Percentiles rank a stretch among this genome's conserved stretches.
phyloP scores from a whole-genome alignment of 2,113 vertebrate genomes.

The Hemibagrus wyckioides region DNA sequence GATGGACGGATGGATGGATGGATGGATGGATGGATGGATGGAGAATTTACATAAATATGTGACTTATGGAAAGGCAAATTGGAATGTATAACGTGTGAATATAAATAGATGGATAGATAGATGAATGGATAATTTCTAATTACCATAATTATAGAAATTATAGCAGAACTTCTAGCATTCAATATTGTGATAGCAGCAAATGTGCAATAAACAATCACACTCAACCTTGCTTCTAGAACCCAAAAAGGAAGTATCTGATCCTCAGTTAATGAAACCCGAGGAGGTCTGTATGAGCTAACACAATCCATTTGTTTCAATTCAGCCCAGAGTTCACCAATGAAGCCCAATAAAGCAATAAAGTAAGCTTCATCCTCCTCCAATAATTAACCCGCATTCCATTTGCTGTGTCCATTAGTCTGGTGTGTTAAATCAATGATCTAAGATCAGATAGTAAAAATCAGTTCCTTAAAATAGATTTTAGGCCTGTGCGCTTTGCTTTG shows the following conservation, averaged over 20 bases:
- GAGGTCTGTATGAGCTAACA: background rate
- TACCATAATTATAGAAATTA: background rate
- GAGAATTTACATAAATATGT: background rate
- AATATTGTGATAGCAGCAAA: too few relatives aligned
- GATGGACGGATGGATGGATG: background rate
- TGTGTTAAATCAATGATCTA: background rate
- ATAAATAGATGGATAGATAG: background rate
- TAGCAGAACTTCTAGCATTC: background rate
- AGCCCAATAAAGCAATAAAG: background rate
- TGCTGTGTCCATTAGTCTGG: too few relatives aligned
- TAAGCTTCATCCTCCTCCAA: background rate
- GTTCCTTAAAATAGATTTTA: background rate
- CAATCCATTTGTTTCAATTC: background rate
- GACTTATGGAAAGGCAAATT: background rate
- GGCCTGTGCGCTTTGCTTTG: background rate
- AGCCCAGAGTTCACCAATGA: background rate
- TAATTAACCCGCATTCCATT: background rate
- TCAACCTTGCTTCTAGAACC: background rate
- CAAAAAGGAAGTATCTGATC: background rate
- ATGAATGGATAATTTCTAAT: background rate
- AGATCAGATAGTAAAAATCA: background rate
- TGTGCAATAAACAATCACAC: too few relatives aligned
- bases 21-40: background rate
- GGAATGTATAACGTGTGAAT: background rate
- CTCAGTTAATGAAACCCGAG: background rate